Percentiles rank a stretch among this genome's conserved stretches.
These are phyloP conservation scores for Subacronicta megacephala DNA, from an alignment of 2,888 invertebrate species.

Conservation along the genomic window DNA sequence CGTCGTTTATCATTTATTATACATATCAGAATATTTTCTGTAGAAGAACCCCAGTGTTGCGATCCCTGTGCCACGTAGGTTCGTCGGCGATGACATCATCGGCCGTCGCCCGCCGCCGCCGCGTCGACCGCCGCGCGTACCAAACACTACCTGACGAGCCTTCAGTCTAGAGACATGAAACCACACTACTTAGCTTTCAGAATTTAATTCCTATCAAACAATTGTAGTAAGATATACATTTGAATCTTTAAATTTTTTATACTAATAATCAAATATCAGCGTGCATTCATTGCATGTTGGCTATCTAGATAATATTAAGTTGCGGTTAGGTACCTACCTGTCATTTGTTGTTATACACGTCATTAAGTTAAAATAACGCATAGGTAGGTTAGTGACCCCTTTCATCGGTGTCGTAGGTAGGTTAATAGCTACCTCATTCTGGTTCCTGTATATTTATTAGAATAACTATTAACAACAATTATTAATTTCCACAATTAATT, in stretches of 20 bases:
- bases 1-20: no score
- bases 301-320: no score
- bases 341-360: slow-evolving; percentile 17
- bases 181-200: slow-evolving; percentile 9
- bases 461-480: neutral
- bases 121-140: slow-evolving; percentile 4
- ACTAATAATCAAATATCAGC: neutral
- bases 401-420: neutral
- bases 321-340: no score
- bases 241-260: neutral
- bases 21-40: neutral
- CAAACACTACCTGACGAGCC: neutral
- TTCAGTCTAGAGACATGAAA: neutral
- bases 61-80: slow-evolving; percentile 71
- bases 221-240: neutral
- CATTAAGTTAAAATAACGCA: neutral
- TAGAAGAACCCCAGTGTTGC: neutral
- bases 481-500: slow-evolving; percentile 15
- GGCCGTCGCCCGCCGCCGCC: slow-evolving; percentile 43
- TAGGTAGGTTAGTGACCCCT: slow-evolving; percentile 34
- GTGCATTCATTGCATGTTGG: no score
- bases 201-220: neutral
- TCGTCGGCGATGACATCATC: slow-evolving; percentile 80
- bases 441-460: no score
- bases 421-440: neutral